Evolutionary conservation across 2,113 vertebrate genomes (phyloP), one percentile per base, ranked within the genome.

Genomic region (Ondatra zibethicus): DNA sequence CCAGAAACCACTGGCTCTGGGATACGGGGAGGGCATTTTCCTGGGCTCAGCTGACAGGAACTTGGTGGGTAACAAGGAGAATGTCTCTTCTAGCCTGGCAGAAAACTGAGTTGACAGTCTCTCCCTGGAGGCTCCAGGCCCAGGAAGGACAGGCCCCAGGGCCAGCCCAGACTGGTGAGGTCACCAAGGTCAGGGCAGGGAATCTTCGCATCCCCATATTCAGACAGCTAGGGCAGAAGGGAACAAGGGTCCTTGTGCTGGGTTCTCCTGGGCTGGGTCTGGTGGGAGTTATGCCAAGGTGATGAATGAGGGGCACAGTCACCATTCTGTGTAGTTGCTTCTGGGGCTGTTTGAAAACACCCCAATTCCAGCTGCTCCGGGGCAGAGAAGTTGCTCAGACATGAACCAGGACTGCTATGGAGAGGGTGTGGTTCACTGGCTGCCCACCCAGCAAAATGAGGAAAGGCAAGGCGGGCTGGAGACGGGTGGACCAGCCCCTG

Each of bases 261-360:
- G 47, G 78, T 33, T 33, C 12, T 16, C 75, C 75, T 2, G 29
- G 82, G 58, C 78, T 29, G 36, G 58, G 61, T 7, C 76, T 58
- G 47, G 88, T 16, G 4, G 25, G 45, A 80, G 58, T 66, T 36
- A 77, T 50, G 42, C 39, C 42, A 50, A 72, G 47, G 65, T 33
- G 29, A 72, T 33, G 78, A 52, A 61, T 77, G n/a, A 39, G 58
- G 66, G 50, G 92, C 8, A 1, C 27, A n/a, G 65, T 84, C 73
- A 47, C 72, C 1, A 6, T 87, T 90, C 96, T 93, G 61, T 52
- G 77, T 36, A 72, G 72, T 29, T 61, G 87, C 66, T 75, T 92
- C 87, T 21, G 89, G 80, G 68, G 89, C 50, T 94, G 92, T 91
- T 70, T 33, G 55, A 63, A 96, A 95, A 92, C 89, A 94, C 66